These are phyloP conservation scores for Rhinella marina DNA, from an alignment of 2,797 vertebrate species.

Conservation along the genomic window DNA sequence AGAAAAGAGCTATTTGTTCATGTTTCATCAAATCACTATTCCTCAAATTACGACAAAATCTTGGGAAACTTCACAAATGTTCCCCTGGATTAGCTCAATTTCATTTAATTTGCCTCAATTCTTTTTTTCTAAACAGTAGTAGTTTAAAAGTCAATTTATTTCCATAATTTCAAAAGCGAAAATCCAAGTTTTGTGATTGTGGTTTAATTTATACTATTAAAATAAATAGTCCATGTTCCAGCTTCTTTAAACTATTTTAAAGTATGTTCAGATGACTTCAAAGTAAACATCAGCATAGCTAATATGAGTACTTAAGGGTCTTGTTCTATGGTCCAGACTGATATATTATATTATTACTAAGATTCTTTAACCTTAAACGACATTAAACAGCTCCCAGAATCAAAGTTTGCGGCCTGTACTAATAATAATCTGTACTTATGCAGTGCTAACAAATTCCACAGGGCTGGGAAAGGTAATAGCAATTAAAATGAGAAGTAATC, in stretches of 20 bases:
- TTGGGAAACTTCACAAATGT: slow-evolving; percentile 15
- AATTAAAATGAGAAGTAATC: too few species aligned
- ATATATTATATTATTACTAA: neutral
- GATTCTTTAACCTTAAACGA: neutral
- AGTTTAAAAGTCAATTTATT: neutral
- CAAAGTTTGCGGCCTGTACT: neutral
- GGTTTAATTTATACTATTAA: slow-evolving; percentile 2
- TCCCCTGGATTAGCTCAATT: neutral
- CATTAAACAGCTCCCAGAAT: neutral
- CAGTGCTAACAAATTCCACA: neutral
- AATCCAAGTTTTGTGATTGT: slow-evolving; percentile 12
- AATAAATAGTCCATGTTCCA: slow-evolving; percentile 5
- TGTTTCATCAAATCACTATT: slow-evolving; percentile 16
- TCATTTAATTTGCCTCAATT: neutral
- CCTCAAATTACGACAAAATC: slow-evolving; percentile 21
- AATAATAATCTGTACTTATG: neutral
- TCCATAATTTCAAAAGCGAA: neutral
- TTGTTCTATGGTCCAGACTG: neutral
- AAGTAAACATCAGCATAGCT: neutral
- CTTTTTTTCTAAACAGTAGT: slow-evolving; percentile 17
- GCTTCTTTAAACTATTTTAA: neutral
- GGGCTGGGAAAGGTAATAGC: too few species aligned
- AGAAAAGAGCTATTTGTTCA: slow-evolving; percentile 6
- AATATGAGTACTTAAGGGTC: neutral
- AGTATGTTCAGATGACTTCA: neutral